Evolutionary conservation across 2,797 vertebrate genomes (phyloP), one percentile per base, ranked within the genome.

Genomic region (Phylloscopus collybita): DNA sequence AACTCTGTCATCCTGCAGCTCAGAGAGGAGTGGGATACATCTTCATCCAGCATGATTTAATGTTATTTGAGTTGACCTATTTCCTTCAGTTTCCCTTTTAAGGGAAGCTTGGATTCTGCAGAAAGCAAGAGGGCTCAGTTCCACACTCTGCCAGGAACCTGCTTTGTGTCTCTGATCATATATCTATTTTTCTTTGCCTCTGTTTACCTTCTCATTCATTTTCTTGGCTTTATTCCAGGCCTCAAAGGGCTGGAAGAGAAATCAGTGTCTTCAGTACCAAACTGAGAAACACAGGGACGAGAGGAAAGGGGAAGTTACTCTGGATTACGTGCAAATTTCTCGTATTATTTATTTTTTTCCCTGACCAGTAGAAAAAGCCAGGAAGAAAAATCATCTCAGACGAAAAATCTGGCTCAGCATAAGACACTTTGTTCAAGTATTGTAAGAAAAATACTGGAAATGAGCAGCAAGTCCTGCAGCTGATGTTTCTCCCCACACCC

Each of bases 41-140:
- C 92, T 94, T 72, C 61, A 21, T 62, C 38, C 36, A 75, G n/a
- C 13, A 22, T 91, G 69, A 92, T 91, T 96, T 92, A 88, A 66
- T 69, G 34, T 75, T 80, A 93, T 86, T 96, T 81, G 62, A 92
- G 66, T 56, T 90, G 83, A 95, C 94, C 73, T 94, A 79, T 93
- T 95, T 96, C 88, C 62, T 92, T 88, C 85, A 88, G 50, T 84
- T 96, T 88, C 38, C 88, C 88, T 95, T 96, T 93, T 95, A 95
- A 94, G 83, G 76, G 76, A 93, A 94, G 51, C 23, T 60, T 93
- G 89, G 70, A 92, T 66, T 62, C 29, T 59, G 38, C 75, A 86
- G 49, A 81, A 86, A 86, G 79, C 5, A 6, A 67, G n/a, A 93
- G 50, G 47, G 92, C 62, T 91, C 27, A 54, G 5, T 36, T 91